These are phyloP conservation scores for Brachyhypopomus gauderio DNA, from an alignment of 2,113 vertebrate species.

Conservation along the genomic window DNA sequence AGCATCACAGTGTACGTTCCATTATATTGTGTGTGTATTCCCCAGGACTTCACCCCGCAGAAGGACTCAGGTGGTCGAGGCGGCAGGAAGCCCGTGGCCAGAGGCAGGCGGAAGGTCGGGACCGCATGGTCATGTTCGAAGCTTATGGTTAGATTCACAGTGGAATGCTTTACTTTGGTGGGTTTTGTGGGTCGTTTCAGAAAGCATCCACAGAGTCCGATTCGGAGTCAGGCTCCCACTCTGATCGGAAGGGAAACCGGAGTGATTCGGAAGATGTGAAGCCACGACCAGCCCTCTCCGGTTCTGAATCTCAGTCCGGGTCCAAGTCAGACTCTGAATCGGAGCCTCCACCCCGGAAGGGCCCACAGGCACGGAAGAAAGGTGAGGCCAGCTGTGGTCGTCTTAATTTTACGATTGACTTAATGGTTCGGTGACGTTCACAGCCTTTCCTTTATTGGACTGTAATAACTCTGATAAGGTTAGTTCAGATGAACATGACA, in stretches of 20 bases:
- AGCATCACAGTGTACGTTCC: background rate
- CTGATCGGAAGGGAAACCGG: constrained; percentile 71
- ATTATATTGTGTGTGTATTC: background rate
- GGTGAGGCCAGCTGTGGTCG: constrained; percentile 65
- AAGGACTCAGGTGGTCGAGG: constrained; percentile 80
- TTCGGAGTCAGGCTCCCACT: constrained; percentile 81
- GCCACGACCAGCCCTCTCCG: constrained; percentile 74
- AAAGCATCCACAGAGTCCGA: constrained; percentile 79
- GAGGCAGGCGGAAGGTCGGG: constrained; percentile 71
- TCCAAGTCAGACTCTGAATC: constrained; percentile 86
- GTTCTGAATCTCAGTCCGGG: constrained; percentile 76
- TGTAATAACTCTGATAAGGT: no score
- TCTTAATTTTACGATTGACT: background rate
- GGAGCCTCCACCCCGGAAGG: constrained; percentile 84
- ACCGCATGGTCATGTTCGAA: background rate
- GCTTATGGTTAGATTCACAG: background rate
- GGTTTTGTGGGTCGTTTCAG: constrained; percentile 57
- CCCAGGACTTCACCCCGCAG: constrained; percentile 91
- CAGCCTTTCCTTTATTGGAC: background rate
- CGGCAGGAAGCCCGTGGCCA: constrained; percentile 78
- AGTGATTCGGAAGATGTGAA: constrained; percentile 77
- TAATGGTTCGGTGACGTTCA: constrained; percentile 7
- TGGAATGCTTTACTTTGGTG: background rate
- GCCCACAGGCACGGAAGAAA: constrained; percentile 82
- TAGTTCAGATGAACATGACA: background rate